Base-by-base conservation (phyloP, 2,888 invertebrate species). In the Metopia argyrocephala region DNA sequence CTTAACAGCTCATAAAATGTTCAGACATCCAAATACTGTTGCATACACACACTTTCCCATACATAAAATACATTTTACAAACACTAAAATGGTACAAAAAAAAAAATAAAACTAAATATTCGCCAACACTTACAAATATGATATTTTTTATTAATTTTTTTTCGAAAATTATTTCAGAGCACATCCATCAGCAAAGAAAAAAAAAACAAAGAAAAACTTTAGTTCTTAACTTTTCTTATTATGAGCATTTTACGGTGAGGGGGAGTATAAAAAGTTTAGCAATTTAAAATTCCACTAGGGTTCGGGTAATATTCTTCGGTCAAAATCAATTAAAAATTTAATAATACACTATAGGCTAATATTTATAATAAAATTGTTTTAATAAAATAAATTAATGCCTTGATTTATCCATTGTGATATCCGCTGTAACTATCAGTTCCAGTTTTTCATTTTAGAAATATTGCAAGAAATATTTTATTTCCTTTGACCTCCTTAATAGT, bases 1-100 rank as follows among this genome's bases (percentile, higher is more conserved):
- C 83, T 84, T 84, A 83, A 86, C 87, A 88, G 86, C 87, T 88
- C 86, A 86, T 88, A 87, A 88, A 88, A 86, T 85, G 86, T 81
- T 84, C 85, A 85, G 84, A 73, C 78, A 62, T 61, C 38, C 78
- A 64, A 38, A 21, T 54, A 69, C 65, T 61, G 15, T 59, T 45
- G 54, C 57, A 45, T n/a, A 38, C 54, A 64, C 48, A 75, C 68
- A 76, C 21, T 21, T 52, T 27, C 52, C 50, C 57, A 38, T 4
- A 38, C 38, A 12, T 12, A 7, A 2, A 31, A 38, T 38, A 15
- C 15, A 38, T 12, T 9, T 38, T 65, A 50, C 20, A 28, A 18
- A 38, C 64, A 38, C 52, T n/a, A 7, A 38, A 61, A 12, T 27
- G 50, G 21, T 38, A 38, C 15, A 38, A 27, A 70, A 38, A 57